These are phyloP conservation scores for Junonia oenone DNA, from an alignment of 2,888 invertebrate species.

Conservation along the genomic window DNA sequence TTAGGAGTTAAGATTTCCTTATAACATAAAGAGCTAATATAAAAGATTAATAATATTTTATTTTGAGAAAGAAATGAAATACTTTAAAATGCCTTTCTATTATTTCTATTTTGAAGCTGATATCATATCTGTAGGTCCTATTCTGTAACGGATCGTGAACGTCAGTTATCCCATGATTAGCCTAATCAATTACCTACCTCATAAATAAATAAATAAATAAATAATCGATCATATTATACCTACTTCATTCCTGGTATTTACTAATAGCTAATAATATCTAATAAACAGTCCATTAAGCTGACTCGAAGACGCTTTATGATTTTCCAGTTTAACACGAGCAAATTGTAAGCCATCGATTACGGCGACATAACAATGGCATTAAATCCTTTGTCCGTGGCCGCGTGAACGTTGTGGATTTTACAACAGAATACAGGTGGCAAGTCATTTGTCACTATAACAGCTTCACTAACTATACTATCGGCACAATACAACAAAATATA, in stretches of 20 bases:
- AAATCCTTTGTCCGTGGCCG: neutral
- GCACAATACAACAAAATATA: too few relatives aligned
- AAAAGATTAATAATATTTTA: neutral
- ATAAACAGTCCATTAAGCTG: neutral
- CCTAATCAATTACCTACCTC: too few relatives aligned
- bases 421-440: neutral
- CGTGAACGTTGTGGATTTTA: constrained; percentile 1
- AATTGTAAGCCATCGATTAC: constrained; percentile 1
- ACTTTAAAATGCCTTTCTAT: too few relatives aligned
- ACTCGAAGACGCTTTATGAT: neutral
- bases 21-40: too few relatives aligned
- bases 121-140: too few relatives aligned
- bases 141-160: too few relatives aligned
- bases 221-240: too few relatives aligned
- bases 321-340: neutral
- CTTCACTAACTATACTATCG: neutral
- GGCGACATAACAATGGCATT: neutral
- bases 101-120: too few relatives aligned
- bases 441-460: neutral
- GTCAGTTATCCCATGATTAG: too few relatives aligned
- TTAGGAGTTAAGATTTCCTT: neutral
- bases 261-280: neutral
- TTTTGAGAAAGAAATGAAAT: too few relatives aligned
- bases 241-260: too few relatives aligned
- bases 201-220: too few relatives aligned